Conservation (phyloP, 2,797 vertebrate genomes). For the Squalus acanthias region DNA sequence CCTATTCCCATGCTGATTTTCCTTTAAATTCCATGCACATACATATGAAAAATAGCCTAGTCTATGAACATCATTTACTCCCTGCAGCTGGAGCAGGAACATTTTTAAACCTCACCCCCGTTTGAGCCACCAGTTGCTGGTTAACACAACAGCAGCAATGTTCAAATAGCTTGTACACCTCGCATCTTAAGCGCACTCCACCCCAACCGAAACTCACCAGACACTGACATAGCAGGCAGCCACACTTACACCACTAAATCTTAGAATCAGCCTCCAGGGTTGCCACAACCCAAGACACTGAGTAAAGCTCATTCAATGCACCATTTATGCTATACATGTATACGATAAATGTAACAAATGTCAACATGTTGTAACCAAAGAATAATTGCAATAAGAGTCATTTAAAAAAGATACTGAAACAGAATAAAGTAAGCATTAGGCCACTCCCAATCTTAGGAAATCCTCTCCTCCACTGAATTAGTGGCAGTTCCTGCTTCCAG, state of each 20-base stretch:
- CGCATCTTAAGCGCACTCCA: neutral
- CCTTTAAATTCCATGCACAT: neutral
- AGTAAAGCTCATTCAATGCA: neutral
- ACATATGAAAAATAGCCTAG: neutral
- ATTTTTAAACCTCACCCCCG: neutral
- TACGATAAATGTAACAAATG: neutral
- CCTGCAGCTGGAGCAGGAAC: neutral
- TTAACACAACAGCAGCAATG: neutral
- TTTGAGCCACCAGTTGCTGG: too few relatives aligned
- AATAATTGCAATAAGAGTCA: neutral
- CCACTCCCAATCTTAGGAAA: neutral
- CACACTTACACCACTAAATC: neutral
- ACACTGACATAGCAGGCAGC: neutral
- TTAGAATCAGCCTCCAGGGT: too few relatives aligned
- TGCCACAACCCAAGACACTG: neutral
- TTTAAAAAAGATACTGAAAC: neutral
- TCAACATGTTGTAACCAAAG: neutral
- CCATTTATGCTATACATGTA: neutral
- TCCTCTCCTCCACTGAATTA: neutral
- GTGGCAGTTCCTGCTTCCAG: neutral
- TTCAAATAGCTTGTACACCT: neutral
- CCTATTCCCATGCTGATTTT: neutral
- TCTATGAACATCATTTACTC: neutral
- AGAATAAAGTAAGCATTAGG: neutral
- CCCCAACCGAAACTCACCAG: neutral